Base-by-base conservation (phyloP, 2,797 vertebrate genomes). In the Cygnus olor region DNA sequence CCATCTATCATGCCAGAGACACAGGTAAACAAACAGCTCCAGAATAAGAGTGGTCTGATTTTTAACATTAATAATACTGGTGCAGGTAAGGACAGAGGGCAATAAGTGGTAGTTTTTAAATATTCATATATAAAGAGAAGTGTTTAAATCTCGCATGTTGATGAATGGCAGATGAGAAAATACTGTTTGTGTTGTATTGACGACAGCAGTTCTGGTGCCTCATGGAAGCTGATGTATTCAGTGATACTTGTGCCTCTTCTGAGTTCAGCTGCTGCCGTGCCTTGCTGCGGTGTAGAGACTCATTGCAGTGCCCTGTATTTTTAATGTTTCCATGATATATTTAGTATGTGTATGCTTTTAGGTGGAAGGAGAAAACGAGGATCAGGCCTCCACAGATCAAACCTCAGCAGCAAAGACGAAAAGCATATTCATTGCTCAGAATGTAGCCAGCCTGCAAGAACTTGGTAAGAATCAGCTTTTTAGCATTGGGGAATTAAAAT, bases 391-490 rank as follows among this genome's bases (percentile, higher is more conserved):
- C 18, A 95, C 98, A 91, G 99, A 99, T 97, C 99, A 99, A 96
- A 98, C 98, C 66, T 97, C 98, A 96, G 98, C 99, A 84, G 96
- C 98, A 95, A 99, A 99, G 98, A 99, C 99, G 94, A 99, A 99
- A 98, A 99, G 98, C 96, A 98, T 99, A 92, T 99, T 99, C 97
- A 98, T 99, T 70, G 99, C 99, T 95, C 99, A 99, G 98, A 99
- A 99, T 28, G 99, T 99, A 96, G 99, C 99, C 96, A 99, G 99
- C 98, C 98, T 99, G 97, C 99, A 99, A 94, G 99, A 99, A 96
- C 98, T 99, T 30, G 99, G 99, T 99, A 95, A 98, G 98, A 96
- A 54, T 34, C 34, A 20, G 17, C 9, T 63, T 94, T 76, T 58
- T 85, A 53, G 21, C 7, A 18, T 19, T 14, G 24, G 28, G 28